A percentile compares a stretch with the other conserved stretches of the same genome.
Evolutionary conservation across 2,888 invertebrate species (phyloP).

Genomic region (Hylaea fasciaria): DNA sequence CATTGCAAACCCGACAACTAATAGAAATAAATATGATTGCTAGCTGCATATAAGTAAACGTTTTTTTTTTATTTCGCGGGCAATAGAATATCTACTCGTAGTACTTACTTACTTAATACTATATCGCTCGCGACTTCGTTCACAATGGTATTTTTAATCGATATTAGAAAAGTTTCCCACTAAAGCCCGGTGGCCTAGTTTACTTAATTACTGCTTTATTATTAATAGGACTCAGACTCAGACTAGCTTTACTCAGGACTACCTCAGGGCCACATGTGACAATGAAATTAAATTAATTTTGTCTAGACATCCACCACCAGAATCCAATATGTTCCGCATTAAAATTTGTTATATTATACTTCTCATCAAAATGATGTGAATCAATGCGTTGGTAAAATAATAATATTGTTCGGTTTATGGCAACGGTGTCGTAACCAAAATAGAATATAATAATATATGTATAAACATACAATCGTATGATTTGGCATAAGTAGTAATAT

Average conservation of each 20-base stretch:
- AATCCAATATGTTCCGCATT: slow-evolving; percentile 5
- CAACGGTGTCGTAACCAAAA: slow-evolving; percentile 18
- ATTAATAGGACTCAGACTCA: no score
- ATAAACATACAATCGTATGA: slow-evolving; percentile 18
- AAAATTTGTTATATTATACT: slow-evolving; percentile 7
- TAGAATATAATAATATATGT: slow-evolving; percentile 22
- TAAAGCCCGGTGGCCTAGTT: neutral
- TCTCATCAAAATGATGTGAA: slow-evolving; percentile 9
- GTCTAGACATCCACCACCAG: neutral
- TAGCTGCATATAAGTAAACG: no score
- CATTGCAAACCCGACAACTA: neutral
- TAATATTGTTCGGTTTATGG: slow-evolving; percentile 20
- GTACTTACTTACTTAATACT: neutral
- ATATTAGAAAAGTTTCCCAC: no score
- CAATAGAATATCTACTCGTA: no score
- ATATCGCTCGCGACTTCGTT: no score
- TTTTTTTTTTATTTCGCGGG: no score
- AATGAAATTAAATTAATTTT: no score
- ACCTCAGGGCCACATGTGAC: no score
- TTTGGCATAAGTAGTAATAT: slow-evolving; percentile 28
- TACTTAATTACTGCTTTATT: no score
- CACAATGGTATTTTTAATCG: no score
- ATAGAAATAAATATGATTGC: slow-evolving; percentile 2
- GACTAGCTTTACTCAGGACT: no score
- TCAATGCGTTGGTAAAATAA: slow-evolving; percentile 2